Percentiles rank a stretch among this genome's conserved stretches.
Conservation (phyloP, 1,140 invertebrate species). For the Drosophila ambigua region DNA sequence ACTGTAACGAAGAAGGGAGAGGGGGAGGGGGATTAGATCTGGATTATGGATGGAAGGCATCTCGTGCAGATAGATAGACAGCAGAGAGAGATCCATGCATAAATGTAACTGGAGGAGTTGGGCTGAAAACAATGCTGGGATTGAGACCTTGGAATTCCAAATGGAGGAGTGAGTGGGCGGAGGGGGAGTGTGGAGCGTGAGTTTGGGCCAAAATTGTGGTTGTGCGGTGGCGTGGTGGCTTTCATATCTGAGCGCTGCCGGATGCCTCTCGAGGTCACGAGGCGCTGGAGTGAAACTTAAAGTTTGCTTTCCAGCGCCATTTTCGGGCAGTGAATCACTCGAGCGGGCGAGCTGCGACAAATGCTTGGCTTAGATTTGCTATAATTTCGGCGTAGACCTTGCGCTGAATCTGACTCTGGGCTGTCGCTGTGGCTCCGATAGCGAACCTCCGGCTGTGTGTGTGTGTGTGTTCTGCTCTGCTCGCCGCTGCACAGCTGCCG, state of each 20-base stretch:
- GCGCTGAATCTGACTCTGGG: slow-evolving; percentile 1
- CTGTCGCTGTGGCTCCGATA: slow-evolving; percentile 8
- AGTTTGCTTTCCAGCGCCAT: slow-evolving; percentile 26
- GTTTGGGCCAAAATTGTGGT: slow-evolving; percentile 19
- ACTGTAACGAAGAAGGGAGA: slow-evolving; percentile 84
- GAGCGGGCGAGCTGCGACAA: slow-evolving; percentile 14
- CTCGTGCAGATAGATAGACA: not conserved
- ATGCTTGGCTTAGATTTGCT: slow-evolving; percentile 33
- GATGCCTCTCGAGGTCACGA: slow-evolving; percentile 51
- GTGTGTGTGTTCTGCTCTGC: too few species aligned
- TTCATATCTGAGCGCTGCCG: slow-evolving; percentile 38
- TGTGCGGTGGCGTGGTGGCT: slow-evolving; percentile 17
- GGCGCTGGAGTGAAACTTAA: slow-evolving; percentile 51
- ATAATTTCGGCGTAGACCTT: slow-evolving; percentile 3
- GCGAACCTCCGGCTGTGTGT: slow-evolving; percentile 1
- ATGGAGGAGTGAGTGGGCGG: not conserved
- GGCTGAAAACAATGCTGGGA: slow-evolving; percentile 38
- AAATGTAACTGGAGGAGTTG: slow-evolving; percentile 43
- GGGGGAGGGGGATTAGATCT: not conserved
- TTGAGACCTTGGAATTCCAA: not conserved
- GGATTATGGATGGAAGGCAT: not conserved
- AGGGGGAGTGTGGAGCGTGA: not conserved
- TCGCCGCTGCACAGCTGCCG: slow-evolving; percentile 24
- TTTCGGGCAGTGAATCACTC: slow-evolving; percentile 34
- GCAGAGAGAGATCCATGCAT: slow-evolving; percentile 14